Evolutionary conservation across 1,140 invertebrate species (phyloP).

Genomic region (Drosophila parabipectinata): DNA sequence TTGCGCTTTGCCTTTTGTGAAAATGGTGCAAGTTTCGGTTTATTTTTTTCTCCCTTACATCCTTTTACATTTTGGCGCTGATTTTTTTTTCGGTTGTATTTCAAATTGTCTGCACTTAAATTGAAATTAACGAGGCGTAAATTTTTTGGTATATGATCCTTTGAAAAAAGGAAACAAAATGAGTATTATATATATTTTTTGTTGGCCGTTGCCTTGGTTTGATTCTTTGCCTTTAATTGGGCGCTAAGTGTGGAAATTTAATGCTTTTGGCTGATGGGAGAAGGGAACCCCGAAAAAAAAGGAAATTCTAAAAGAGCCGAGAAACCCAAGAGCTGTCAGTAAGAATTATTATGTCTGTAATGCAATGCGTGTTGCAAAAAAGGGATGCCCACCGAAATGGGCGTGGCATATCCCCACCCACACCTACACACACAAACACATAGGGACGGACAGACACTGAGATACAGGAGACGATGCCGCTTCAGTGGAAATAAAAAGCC

Average conservation of each 20-base stretch:
- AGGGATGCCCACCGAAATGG: constrained; percentile 11
- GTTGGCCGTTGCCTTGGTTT: constrained; percentile 35
- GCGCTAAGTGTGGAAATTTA: constrained; percentile 69
- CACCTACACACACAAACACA: constrained; percentile 20
- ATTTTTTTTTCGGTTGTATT: constrained; percentile 47
- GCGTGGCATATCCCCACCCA: constrained; percentile 65
- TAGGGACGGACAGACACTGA: constrained; percentile 6
- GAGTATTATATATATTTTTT: constrained; percentile 9
- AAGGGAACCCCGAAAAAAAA: constrained; percentile 9
- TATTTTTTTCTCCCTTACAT: constrained; percentile 7
- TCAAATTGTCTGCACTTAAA: constrained; percentile 81
- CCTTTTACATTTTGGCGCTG: constrained; percentile 30
- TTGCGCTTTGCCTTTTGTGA: constrained; percentile 74
- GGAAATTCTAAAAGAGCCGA: constrained; percentile 23
- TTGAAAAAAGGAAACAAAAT: constrained; percentile 18
- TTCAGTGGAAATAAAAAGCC: constrained; percentile 74
- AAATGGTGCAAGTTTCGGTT: constrained; percentile 57
- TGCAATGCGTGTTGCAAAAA: constrained; percentile 62
- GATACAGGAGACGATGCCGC: constrained; percentile 28
- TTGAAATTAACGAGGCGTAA: constrained; percentile 82
- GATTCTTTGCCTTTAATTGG: constrained; percentile 72
- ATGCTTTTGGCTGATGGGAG: constrained; percentile 22
- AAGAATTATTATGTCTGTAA: constrained; percentile 81
- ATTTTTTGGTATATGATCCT: constrained; percentile 64
- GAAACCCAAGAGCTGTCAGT: constrained; percentile 63